These are phyloP conservation scores for Orchesella cincta DNA, from an alignment of 1,140 invertebrate genomes.

Conservation along the genomic window DNA sequence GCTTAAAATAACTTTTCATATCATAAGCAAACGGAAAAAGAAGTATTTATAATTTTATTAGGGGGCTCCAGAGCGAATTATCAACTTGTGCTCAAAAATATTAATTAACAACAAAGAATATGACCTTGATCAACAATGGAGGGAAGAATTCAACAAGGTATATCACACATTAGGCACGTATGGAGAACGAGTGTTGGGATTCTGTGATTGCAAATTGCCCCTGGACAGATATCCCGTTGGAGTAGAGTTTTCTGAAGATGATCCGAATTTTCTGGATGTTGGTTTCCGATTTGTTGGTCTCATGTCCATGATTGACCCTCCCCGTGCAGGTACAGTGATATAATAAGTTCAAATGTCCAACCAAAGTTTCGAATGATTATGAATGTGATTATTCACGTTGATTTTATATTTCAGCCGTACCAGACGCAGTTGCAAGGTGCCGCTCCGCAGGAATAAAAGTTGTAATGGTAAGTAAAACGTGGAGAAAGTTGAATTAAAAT, in stretches of 20 bases:
- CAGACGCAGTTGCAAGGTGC: slow-evolving; percentile 58
- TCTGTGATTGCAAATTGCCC: slow-evolving; percentile 61
- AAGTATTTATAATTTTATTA: slow-evolving; percentile 54
- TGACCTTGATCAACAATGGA: slow-evolving; percentile 64
- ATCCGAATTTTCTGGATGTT: slow-evolving; percentile 55
- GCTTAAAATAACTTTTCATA: too few species aligned
- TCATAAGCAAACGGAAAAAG: too few species aligned
- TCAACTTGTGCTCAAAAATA: slow-evolving; percentile 75
- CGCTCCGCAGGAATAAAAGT: slow-evolving; percentile 59
- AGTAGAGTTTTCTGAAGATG: slow-evolving; percentile 58
- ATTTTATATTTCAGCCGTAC: slow-evolving; percentile 58
- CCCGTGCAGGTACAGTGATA: slow-evolving; percentile 46
- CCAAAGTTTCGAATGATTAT: not conserved
- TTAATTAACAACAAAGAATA: slow-evolving; percentile 67
- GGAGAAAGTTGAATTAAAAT: too few species aligned
- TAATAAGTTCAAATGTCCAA: not conserved
- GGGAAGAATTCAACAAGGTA: slow-evolving; percentile 68
- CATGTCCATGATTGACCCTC: slow-evolving; percentile 58
- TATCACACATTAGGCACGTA: slow-evolving; percentile 77
- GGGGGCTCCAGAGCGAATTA: slow-evolving; percentile 87
- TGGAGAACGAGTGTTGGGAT: slow-evolving; percentile 77
- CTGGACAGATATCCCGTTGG: slow-evolving; percentile 59
- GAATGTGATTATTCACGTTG: slow-evolving; percentile 50
- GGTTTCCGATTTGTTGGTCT: slow-evolving; percentile 58
- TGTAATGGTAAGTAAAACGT: slow-evolving; percentile 60